Conservation (phyloP, 2,797 vertebrate species). For the Sebastes cheni region DNA sequence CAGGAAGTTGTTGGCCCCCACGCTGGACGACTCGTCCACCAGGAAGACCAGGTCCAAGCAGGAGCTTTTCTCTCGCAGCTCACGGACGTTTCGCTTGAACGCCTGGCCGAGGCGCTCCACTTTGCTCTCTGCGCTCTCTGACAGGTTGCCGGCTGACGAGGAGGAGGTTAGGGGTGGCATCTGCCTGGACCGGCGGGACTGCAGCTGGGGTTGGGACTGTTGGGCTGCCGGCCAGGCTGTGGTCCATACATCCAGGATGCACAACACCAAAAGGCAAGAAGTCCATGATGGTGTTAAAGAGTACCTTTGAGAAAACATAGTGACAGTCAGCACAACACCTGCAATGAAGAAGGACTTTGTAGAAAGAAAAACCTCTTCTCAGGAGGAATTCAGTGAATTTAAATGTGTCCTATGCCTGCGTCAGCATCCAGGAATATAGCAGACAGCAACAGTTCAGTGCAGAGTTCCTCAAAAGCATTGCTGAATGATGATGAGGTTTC, state of each 20-base stretch:
- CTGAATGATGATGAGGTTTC: constrained; percentile 38
- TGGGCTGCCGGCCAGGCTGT: constrained; percentile 56
- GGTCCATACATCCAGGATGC: constrained; percentile 63
- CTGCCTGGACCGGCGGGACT: constrained; percentile 60
- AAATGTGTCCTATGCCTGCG: constrained; percentile 41
- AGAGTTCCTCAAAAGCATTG: constrained; percentile 73
- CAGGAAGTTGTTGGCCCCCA: constrained; percentile 92
- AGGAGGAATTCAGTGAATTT: constrained; percentile 29
- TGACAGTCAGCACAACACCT: constrained; percentile 46
- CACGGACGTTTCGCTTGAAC: constrained; percentile 91
- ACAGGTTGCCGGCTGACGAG: constrained; percentile 63
- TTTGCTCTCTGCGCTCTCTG: constrained; percentile 86
- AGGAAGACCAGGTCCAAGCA: constrained; percentile 94
- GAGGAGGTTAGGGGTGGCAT: constrained; percentile 44
- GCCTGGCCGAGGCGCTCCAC: constrained; percentile 91
- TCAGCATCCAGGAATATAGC: constrained; percentile 41
- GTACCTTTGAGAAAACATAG: constrained; percentile 62
- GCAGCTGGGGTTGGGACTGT: constrained; percentile 45
- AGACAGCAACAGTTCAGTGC: constrained; percentile 41
- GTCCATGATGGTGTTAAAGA: constrained; percentile 57
- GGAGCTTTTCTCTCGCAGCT: constrained; percentile 88
- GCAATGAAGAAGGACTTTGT: neutral
- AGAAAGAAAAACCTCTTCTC: constrained; percentile 3
- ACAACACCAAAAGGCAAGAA: constrained; percentile 64
- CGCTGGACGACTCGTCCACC: constrained; percentile 98